Percentiles rank a stretch among this genome's conserved stretches.
Evolutionary conservation across 2,113 vertebrate species (phyloP).

Genomic region (Tragelaphus buxtoni): DNA sequence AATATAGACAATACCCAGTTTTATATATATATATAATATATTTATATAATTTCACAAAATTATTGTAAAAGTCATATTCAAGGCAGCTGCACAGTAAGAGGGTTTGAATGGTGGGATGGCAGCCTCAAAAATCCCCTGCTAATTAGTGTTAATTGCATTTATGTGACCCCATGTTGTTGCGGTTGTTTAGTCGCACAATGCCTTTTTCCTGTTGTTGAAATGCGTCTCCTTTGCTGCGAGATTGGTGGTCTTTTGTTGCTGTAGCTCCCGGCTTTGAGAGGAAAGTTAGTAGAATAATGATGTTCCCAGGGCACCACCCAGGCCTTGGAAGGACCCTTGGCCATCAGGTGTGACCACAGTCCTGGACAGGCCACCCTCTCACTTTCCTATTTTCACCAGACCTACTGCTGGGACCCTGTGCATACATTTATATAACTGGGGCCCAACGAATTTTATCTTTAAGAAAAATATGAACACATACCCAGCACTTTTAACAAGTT

Average conservation of each 20-base stretch:
- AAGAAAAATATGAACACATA: not conserved
- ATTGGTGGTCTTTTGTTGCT: too few species aligned
- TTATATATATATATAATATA: not conserved
- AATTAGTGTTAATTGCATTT: not conserved
- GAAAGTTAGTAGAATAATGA: rapidly evolving
- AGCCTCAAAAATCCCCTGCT: not conserved
- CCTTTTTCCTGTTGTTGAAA: not conserved
- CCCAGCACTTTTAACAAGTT: not conserved
- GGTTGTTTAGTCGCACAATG: not conserved
- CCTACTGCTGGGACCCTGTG: not conserved
- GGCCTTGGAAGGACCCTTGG: too few species aligned
- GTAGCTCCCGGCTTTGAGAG: not conserved
- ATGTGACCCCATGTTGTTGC: not conserved
- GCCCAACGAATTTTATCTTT: not conserved
- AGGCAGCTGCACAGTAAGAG: rapidly evolving
- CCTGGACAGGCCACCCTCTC: too few species aligned
- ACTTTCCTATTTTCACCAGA: not conserved
- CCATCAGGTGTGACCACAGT: not conserved
- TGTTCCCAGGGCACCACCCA: not conserved
- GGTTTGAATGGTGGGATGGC: not conserved
- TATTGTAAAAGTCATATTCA: too few species aligned
- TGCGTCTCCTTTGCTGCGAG: not conserved
- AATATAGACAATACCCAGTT: not conserved
- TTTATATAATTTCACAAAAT: not conserved
- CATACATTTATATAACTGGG: not conserved